Base-by-base conservation (phyloP, 1,140 invertebrate species). In the Trialeurodes vaporariorum region DNA sequence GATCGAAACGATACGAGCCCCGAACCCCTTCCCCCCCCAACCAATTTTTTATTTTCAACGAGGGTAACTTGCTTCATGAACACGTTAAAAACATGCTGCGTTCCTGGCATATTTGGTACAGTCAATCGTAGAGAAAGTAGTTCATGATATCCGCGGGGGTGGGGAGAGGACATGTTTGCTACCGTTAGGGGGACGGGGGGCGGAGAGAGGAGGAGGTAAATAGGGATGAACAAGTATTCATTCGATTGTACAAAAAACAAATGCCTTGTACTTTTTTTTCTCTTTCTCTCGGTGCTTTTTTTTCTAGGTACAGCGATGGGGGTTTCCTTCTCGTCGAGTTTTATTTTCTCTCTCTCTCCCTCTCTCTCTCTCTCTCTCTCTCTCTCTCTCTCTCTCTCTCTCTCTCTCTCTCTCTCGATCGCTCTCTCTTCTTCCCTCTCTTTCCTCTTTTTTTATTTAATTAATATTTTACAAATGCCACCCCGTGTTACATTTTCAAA, bases 211-310 rank as follows among this genome's bases (percentile, higher is more conserved):
- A 5, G 5, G 34, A 17, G 34, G 34, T 9, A 49, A 49, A 49
- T 49, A n/a, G n/a, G n/a, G n/a, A n/a, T n/a, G n/a, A n/a, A 49
- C 34, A 49, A 49, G 34, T 49, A 49, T 49, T 49, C 34, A 49
- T 49, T 49, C 34, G 34, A 49, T 49, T 49, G 34, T 49, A 49
- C 34, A 49, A 49, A 49, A n/a, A 49, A 49, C 34, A 49, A 49
- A 49, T 49, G 34, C 34, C 34, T 49, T 49, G 34, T 49, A 49
- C 34, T 49, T 49, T 49, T 49, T n/a, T n/a, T n/a, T n/a, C n/a
- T n/a, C n/a, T n/a, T n/a, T n/a, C n/a, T n/a, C n/a, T 49, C 34
- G 34, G 17, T 49, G 34, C 34, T 49, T 49, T 49, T 49, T 49
- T 49, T 17, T 5, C 34, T 17, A 17, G 34, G 34, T 17, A 17